Evolutionary conservation across 1,140 invertebrate genomes (phyloP).

Genomic region (Ptiloglossa arizonensis): DNA sequence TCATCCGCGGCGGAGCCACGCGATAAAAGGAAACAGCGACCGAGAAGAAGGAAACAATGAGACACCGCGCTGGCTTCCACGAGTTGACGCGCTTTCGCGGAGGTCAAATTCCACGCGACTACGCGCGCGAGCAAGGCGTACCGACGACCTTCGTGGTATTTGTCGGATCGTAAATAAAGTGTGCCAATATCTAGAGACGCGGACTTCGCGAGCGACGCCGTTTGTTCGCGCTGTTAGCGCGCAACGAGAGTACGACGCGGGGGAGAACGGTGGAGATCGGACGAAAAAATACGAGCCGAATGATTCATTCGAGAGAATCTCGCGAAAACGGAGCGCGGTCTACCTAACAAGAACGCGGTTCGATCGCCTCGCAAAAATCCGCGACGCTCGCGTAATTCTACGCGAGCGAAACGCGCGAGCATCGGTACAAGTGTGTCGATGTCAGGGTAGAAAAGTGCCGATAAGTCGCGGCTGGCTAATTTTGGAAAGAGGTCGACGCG

Average conservation of each 20-base stretch:
- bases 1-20: background rate
- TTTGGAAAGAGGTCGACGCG: background rate
- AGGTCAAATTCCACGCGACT: constrained; percentile 67
- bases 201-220: constrained; percentile 34
- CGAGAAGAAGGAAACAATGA: constrained; percentile 56
- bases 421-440: background rate
- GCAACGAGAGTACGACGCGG: background rate
- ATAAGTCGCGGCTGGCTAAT: background rate
- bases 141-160: constrained; percentile 64
- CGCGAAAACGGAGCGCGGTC: constrained; percentile 15
- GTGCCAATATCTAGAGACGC: constrained; percentile 62
- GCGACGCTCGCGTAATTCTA: too few species aligned
- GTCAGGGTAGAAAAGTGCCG: too few species aligned
- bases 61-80: constrained; percentile 35
- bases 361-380: too few species aligned
- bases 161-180: constrained; percentile 62
- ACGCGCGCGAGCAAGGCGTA: constrained; percentile 23
- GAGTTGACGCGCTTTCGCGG: constrained; percentile 67
- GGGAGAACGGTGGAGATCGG: background rate
- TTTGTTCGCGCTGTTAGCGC: constrained; percentile 8
- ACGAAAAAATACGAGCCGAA: background rate
- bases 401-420: too few species aligned
- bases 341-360: too few species aligned
- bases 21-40: constrained; percentile 20
- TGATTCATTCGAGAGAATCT: constrained; percentile 42